These are phyloP conservation scores for Coelopa pilipes DNA, from an alignment of 2,888 invertebrate genomes.

Conservation along the genomic window DNA sequence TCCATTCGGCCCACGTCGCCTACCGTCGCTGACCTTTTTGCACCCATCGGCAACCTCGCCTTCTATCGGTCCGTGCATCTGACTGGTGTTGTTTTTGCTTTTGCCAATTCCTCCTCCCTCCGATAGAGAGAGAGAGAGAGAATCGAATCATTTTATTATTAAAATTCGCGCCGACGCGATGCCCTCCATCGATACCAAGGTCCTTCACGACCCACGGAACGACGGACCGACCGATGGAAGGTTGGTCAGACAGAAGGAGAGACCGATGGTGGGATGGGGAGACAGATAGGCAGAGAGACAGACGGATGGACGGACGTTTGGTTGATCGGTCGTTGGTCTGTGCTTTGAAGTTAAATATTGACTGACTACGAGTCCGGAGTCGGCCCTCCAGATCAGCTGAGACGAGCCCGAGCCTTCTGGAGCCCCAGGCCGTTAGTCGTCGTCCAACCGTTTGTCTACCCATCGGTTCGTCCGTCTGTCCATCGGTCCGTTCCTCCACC, in stretches of 20 bases:
- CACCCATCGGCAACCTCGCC: slow-evolving; percentile 17
- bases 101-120: no score
- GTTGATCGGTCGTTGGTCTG: no score
- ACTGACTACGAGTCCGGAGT: background rate
- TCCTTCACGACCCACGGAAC: slow-evolving; percentile 13
- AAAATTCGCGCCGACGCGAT: background rate
- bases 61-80: slow-evolving; percentile 31
- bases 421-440: no score
- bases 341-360: background rate
- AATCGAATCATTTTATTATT: no score
- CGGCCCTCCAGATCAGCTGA: no score
- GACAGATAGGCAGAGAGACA: no score
- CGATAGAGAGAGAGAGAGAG: no score
- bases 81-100: background rate
- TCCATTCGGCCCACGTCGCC: slow-evolving; percentile 5
- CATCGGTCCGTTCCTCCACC: no score
- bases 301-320: no score
- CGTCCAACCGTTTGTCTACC: no score
- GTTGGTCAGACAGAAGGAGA: background rate
- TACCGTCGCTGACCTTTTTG: slow-evolving; percentile 14
- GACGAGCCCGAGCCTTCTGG: no score
- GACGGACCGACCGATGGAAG: slow-evolving; percentile 29
- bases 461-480: no score
- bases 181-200: slow-evolving; percentile 25
- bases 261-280: background rate